Evolutionary conservation across 2,888 invertebrate species (phyloP).

Genomic region (Hydraecia micacea): DNA sequence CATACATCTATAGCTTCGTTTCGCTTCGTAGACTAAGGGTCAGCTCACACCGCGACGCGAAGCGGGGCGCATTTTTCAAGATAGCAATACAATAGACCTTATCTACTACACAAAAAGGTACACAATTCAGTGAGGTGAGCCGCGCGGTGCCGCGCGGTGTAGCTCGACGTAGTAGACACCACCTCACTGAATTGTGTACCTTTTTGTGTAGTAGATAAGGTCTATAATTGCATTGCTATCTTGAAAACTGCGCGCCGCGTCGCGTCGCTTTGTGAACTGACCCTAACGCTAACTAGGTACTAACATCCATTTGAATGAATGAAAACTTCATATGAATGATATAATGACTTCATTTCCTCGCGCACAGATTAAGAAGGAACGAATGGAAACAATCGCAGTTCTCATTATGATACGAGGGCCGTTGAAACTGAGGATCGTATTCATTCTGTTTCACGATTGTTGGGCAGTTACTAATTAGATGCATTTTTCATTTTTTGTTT

Average conservation of each 20-base stretch:
- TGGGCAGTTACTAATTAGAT: constrained; percentile 38
- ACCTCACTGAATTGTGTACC: too few relatives aligned
- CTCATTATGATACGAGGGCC: constrained; percentile 47
- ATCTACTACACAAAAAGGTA: too few relatives aligned
- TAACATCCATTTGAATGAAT: constrained; percentile 19
- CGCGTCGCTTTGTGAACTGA: too few relatives aligned
- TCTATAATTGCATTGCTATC: too few relatives aligned
- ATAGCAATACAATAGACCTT: too few relatives aligned
- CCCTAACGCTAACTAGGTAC: neutral
- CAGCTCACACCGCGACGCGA: too few relatives aligned
- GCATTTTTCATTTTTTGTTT: constrained; percentile 16
- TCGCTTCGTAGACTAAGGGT: neutral
- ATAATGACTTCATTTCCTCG: constrained; percentile 32
- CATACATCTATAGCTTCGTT: neutral
- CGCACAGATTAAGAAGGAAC: constrained; percentile 26
- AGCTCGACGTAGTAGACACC: too few relatives aligned
- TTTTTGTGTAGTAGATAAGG: too few relatives aligned
- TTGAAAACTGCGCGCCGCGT: too few relatives aligned
- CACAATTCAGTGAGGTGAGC: too few relatives aligned
- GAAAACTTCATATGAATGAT: constrained; percentile 39
- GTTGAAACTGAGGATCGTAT: constrained; percentile 28
- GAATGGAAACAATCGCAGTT: constrained; percentile 42
- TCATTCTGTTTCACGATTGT: constrained; percentile 36
- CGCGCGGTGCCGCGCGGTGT: too few relatives aligned
- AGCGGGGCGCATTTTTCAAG: too few relatives aligned